phyloP scores from a whole-genome alignment of 2,888 invertebrate genomes.

The Drosophila mimetica region DNA sequence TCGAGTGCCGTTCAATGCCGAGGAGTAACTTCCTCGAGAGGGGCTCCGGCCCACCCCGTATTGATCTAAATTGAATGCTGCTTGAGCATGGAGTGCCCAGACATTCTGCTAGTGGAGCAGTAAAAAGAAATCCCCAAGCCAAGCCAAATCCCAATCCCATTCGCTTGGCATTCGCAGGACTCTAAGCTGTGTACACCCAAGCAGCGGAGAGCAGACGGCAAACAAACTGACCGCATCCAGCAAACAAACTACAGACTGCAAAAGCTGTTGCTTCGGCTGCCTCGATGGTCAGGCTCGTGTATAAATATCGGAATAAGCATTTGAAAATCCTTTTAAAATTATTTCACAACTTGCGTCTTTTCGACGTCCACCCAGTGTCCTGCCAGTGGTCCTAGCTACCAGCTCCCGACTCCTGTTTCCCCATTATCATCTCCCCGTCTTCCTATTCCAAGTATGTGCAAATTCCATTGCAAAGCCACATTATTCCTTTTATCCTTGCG shows the following conservation, averaged over 20 bases:
- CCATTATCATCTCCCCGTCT: conserved; percentile 29
- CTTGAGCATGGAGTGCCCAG: conserved; percentile 40
- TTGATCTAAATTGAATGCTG: conserved; percentile 73
- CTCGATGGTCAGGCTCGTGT: conserved; percentile 60
- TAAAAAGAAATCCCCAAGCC: conserved; percentile 5
- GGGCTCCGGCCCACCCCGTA: conserved; percentile 38
- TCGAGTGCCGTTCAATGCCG: conserved; percentile 65
- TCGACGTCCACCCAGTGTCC: conserved; percentile 62
- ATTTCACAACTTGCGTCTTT: conserved; percentile 79
- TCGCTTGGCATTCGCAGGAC: conserved; percentile 5
- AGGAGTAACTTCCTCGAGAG: conserved; percentile 35
- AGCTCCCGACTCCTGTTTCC: not conserved
- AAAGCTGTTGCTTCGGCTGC: conserved; percentile 22
- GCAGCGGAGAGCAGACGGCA: conserved; percentile 42
- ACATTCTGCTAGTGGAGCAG: conserved; percentile 6
- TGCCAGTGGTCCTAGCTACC: conserved; percentile 9
- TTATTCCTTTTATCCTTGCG: conserved; percentile 80
- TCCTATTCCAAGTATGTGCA: conserved; percentile 76
- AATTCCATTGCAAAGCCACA: conserved; percentile 81
- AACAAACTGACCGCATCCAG: conserved; percentile 72
- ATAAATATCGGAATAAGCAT: conserved; percentile 78
- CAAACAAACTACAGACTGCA: conserved; percentile 63
- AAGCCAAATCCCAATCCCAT: conserved; percentile 17
- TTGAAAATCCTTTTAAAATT: conserved; percentile 80
- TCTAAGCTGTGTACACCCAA: conserved; percentile 6